phyloP scores from a whole-genome alignment of 2,797 vertebrate genomes.

The Syngnathus rostellatus region DNA sequence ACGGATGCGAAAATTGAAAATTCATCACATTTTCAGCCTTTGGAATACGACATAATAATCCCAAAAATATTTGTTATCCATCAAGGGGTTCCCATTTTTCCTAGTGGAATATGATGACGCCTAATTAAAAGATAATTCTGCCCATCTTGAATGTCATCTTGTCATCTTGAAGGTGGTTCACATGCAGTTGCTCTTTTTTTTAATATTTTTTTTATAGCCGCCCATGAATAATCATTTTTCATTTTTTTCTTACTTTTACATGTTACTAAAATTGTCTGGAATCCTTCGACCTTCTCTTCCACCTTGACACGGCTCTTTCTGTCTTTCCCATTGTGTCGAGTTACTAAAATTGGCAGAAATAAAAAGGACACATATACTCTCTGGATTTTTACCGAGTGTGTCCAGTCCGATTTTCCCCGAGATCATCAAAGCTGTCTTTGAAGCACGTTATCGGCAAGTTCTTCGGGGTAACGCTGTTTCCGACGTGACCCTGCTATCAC shows the following conservation, averaged over 20 bases:
- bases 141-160: background rate
- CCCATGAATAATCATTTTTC: background rate
- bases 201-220: background rate
- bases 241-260: background rate
- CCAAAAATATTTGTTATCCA: background rate
- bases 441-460: slow-evolving; percentile 9
- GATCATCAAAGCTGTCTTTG: background rate
- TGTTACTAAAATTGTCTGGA: background rate
- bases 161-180: background rate
- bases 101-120: background rate
- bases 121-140: background rate
- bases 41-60: no score
- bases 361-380: no score
- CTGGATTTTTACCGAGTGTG: background rate
- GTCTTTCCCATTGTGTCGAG: no score
- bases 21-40: no score
- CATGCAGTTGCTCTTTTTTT: background rate
- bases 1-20: background rate
- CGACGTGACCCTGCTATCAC: slow-evolving; percentile 9
- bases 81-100: background rate
- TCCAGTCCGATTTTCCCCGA: background rate
- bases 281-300: background rate
- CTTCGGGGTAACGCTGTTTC: slow-evolving; percentile 6
- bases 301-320: no score
- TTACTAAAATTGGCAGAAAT: no score